Evolutionary conservation across 2,113 vertebrate genomes (phyloP).

Genomic region (Heteronetta atricapilla): DNA sequence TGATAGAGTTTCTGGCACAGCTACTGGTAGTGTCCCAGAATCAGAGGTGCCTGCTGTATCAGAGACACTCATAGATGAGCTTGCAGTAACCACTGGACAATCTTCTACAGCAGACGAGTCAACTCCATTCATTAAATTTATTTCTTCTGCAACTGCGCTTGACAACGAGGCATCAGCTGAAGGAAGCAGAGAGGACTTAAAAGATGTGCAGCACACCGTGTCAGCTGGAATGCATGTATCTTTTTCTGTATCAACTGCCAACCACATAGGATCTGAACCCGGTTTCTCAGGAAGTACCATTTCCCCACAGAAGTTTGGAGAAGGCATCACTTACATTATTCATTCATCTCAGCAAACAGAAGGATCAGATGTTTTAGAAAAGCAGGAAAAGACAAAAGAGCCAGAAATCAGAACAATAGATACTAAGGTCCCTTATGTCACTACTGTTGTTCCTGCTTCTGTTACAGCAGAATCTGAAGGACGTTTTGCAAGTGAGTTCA

Average conservation of each 20-base stretch:
- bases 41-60: conserved; percentile 57
- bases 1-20: background rate
- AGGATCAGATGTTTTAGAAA: background rate
- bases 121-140: background rate
- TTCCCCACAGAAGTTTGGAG: background rate
- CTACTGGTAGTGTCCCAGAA: conserved; percentile 22
- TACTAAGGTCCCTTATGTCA: background rate
- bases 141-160: background rate
- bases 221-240: conserved; percentile 8
- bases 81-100: background rate
- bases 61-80: conserved; percentile 42
- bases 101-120: background rate
- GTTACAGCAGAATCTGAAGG: background rate
- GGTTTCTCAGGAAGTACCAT: background rate
- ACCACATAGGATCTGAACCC: background rate
- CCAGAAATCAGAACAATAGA: background rate
- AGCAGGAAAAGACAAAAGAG: conserved; percentile 18
- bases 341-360: conserved; percentile 11
- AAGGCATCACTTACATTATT: background rate
- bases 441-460: background rate
- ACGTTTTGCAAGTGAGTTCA: background rate
- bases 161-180: background rate
- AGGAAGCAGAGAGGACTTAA: conserved; percentile 22
- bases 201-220: background rate
- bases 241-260: conserved; percentile 41